Evolutionary conservation across 2,113 vertebrate genomes (phyloP).

Genomic region (Eolophus roseicapilla): DNA sequence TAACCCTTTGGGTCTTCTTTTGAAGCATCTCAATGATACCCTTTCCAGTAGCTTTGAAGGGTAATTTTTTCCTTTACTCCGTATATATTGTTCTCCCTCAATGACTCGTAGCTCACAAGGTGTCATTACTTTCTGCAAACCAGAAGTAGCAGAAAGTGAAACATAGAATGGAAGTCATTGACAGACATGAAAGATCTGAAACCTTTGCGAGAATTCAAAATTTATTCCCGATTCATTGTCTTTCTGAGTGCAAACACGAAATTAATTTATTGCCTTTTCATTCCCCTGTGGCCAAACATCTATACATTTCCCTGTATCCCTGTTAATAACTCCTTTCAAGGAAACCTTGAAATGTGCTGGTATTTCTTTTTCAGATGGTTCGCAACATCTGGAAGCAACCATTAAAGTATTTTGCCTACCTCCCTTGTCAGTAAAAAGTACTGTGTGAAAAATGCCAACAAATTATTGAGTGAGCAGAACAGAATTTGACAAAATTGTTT

Average conservation of each 20-base stretch:
- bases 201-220: neutral
- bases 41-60: slow-evolving; percentile 37
- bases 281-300: neutral
- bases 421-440: neutral
- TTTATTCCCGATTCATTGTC: neutral
- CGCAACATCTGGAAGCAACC: neutral
- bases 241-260: neutral
- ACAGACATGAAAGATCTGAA: neutral
- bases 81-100: neutral
- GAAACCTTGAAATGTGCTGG: neutral
- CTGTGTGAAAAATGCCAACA: neutral
- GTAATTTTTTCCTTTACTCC: slow-evolving; percentile 3
- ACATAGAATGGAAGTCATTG: neutral
- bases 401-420: neutral
- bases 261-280: neutral
- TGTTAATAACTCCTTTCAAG: neutral
- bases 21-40: neutral
- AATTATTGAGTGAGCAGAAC: neutral
- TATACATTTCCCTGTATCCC: neutral
- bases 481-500: neutral
- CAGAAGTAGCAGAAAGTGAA: neutral
- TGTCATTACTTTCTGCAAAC: neutral
- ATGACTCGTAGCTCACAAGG: neutral
- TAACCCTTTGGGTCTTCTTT: slow-evolving; percentile 53
- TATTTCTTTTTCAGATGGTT: neutral